Percentiles rank a stretch among this genome's conserved stretches.
Evolutionary conservation across 2,888 invertebrate genomes (phyloP).

Genomic region (Hyposoter didymator): DNA sequence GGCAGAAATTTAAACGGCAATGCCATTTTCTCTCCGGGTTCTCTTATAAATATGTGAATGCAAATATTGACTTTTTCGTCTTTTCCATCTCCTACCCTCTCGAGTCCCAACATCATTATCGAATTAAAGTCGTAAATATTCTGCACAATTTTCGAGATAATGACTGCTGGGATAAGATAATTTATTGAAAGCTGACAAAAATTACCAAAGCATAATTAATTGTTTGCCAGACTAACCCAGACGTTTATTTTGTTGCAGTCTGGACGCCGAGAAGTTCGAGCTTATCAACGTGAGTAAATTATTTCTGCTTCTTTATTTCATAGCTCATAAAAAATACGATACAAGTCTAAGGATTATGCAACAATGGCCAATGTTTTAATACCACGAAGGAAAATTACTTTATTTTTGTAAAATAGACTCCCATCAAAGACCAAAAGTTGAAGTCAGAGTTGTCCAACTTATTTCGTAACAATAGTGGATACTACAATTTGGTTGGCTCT

Average conservation of each 20-base stretch:
- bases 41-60: not conserved
- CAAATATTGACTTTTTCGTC: not conserved
- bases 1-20: not conserved
- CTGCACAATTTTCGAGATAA: not conserved
- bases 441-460: constrained; percentile 44
- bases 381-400: not conserved
- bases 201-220: not conserved
- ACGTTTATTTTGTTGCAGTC: constrained; percentile 86
- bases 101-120: not conserved
- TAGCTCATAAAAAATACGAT: not conserved
- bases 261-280: constrained; percentile 93
- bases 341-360: not conserved
- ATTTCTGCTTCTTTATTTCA: constrained; percentile 8
- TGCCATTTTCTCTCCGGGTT: not conserved
- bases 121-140: too few relatives aligned
- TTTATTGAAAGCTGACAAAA: not conserved
- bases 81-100: not conserved
- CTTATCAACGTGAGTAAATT: constrained; percentile 94
- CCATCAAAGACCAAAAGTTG: not conserved
- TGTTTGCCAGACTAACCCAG: not conserved
- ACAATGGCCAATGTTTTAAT: not conserved
- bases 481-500: constrained; percentile 65
- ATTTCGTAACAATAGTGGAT: constrained; percentile 68
- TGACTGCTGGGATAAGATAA: not conserved
- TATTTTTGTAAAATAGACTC: not conserved